These are phyloP conservation scores for Brevimyrus niger DNA, from an alignment of 2,113 vertebrate genomes.

Conservation along the genomic window DNA sequence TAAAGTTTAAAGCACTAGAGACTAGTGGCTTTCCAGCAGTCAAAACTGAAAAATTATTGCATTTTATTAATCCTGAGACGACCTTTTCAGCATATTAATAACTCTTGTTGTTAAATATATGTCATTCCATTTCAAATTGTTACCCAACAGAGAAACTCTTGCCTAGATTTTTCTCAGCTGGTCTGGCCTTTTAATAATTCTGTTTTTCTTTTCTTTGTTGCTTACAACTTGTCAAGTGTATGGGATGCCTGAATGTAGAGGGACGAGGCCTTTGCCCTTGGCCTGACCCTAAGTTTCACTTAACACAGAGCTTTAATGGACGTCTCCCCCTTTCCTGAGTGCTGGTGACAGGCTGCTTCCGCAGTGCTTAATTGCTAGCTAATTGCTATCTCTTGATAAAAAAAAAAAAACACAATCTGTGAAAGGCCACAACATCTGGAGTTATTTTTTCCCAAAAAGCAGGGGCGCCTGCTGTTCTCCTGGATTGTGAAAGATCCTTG, in stretches of 20 bases:
- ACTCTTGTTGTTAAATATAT: slow-evolving; percentile 5
- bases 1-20: not conserved
- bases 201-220: slow-evolving; percentile 47
- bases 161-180: not conserved
- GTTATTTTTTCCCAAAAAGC: slow-evolving; percentile 46
- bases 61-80: not conserved
- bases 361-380: slow-evolving; percentile 60
- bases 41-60: slow-evolving; percentile 9
- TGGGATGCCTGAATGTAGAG: slow-evolving; percentile 51
- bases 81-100: slow-evolving; percentile 3
- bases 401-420: slow-evolving; percentile 48
- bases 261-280: slow-evolving; percentile 52
- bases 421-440: slow-evolving; percentile 46
- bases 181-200: not conserved
- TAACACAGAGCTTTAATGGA: slow-evolving; percentile 52
- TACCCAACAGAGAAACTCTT: slow-evolving; percentile 22
- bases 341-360: slow-evolving; percentile 65
- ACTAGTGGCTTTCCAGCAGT: not conserved
- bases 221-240: slow-evolving; percentile 45
- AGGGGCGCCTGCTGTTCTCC: slow-evolving; percentile 49
- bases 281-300: slow-evolving; percentile 61
- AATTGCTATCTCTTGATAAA: slow-evolving; percentile 66
- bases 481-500: slow-evolving; percentile 52
- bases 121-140: slow-evolving; percentile 12
- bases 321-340: slow-evolving; percentile 51